Evolutionary conservation across 1,140 invertebrate species (phyloP), one percentile per base, ranked within the genome.

Genomic region (Prorops nasuta): DNA sequence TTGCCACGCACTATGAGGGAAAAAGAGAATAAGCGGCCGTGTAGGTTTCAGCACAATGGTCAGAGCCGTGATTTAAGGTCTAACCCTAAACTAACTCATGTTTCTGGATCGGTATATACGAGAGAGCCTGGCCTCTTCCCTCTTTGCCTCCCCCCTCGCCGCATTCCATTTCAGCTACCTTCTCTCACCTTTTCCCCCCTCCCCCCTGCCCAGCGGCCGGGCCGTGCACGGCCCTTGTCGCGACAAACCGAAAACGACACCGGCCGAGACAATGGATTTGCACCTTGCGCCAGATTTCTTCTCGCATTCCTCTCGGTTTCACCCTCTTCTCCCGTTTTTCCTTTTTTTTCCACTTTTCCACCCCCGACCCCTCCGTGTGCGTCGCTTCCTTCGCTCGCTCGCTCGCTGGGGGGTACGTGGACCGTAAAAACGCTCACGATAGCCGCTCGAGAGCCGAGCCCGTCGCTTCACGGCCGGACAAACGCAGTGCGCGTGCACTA

Each of bases 41-140:
- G 51, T 51, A 47, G 54, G 40, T 39, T 28, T 10, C 24, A 6
- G 24, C 24, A 6, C 10, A 10, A 28, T 10, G 10, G 53, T 55
- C 34, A 49, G 51, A 19, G 45, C 51, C 44, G 60, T 71, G 67
- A 69, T 71, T 71, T 71, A 72, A 66, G 64, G 61, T 60, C 62
- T 60, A 70, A 63, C 64, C 56, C 57, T 62, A 56, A 60, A n/a
- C n/a, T n/a, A 52, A 52, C 45, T 58, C 55, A 55, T 51, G 45
- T 51, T 52, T 47, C 47, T 36, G 20, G 37, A 21, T 49, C n/a
- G n/a, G n/a, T n/a, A n/a, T n/a, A n/a, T n/a, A n/a, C n/a, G n/a
- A n/a, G n/a, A n/a, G n/a, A n/a, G n/a, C n/a, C n/a, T n/a, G n/a
- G n/a, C n/a, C n/a, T n/a, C n/a, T n/a, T n/a, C n/a, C n/a, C n/a